A percentile compares a stretch with the other conserved stretches of the same genome.
Evolutionary conservation across 2,797 vertebrate species (phyloP).

Genomic region (Gambusia yucatana): DNA sequence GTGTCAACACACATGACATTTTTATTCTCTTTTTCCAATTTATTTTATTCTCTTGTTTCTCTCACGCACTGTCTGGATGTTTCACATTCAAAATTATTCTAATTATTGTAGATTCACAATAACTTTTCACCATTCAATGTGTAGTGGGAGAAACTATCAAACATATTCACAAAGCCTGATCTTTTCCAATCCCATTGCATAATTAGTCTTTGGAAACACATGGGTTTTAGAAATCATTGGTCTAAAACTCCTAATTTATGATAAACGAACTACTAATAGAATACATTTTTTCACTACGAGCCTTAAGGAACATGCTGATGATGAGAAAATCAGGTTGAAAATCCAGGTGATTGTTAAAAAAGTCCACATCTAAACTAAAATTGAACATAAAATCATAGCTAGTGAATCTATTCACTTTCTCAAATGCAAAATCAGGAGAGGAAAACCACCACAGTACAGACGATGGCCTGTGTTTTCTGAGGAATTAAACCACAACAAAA

Average conservation of each 20-base stretch:
- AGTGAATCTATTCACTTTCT: not conserved
- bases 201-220: not conserved
- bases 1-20: no score
- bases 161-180: not conserved
- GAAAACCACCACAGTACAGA: not conserved
- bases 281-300: not conserved
- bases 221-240: not conserved
- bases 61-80: not conserved
- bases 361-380: not conserved
- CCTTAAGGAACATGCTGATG: not conserved
- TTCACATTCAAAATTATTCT: constrained; percentile 3
- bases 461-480: not conserved
- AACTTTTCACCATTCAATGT: not conserved
- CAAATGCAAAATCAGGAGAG: not conserved
- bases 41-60: not conserved
- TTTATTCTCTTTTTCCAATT: not conserved
- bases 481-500: not conserved
- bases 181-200: not conserved
- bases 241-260: not conserved
- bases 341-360: not conserved
- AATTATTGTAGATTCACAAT: not conserved
- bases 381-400: not conserved
- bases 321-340: not conserved
- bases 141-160: not conserved
- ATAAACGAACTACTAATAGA: not conserved